Percentiles rank a stretch among this genome's conserved stretches.
Evolutionary conservation across 2,888 invertebrate genomes (phyloP).

Genomic region (Lochmaea capreae): DNA sequence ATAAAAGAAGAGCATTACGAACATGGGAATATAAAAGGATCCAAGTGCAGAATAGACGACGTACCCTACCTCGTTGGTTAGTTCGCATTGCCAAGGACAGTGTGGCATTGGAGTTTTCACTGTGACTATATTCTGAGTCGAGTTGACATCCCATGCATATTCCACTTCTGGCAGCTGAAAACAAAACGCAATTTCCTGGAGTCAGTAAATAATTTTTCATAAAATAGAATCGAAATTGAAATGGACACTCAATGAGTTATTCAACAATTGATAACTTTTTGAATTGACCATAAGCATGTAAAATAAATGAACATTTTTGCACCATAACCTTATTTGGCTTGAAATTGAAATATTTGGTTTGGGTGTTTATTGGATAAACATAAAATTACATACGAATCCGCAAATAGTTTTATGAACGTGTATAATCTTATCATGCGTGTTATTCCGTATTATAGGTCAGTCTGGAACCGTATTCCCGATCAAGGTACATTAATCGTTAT

Average conservation of each 20-base stretch:
- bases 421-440: too few species aligned
- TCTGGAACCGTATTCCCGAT: too few species aligned
- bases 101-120: slow-evolving; percentile 20
- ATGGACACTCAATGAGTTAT: too few species aligned
- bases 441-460: too few species aligned
- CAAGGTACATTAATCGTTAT: too few species aligned
- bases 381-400: too few species aligned
- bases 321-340: too few species aligned
- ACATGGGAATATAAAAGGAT: slow-evolving; percentile 98
- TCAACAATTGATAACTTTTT: not conserved
- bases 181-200: slow-evolving; percentile 1
- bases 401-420: too few species aligned
- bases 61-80: slow-evolving; percentile 94
- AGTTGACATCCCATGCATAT: slow-evolving; percentile 2
- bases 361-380: too few species aligned
- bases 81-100: slow-evolving; percentile 88
- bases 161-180: slow-evolving; percentile 24
- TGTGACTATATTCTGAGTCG: slow-evolving; percentile 1
- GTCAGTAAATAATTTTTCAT: not conserved
- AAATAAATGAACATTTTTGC: too few species aligned
- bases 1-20: slow-evolving; percentile 98
- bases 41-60: slow-evolving; percentile 97
- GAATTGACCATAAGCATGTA: too few species aligned
- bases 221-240: not conserved
- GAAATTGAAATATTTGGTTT: too few species aligned